These are phyloP conservation scores for Drosophila lacertosa DNA, from an alignment of 1,140 invertebrate species.

Conservation along the genomic window DNA sequence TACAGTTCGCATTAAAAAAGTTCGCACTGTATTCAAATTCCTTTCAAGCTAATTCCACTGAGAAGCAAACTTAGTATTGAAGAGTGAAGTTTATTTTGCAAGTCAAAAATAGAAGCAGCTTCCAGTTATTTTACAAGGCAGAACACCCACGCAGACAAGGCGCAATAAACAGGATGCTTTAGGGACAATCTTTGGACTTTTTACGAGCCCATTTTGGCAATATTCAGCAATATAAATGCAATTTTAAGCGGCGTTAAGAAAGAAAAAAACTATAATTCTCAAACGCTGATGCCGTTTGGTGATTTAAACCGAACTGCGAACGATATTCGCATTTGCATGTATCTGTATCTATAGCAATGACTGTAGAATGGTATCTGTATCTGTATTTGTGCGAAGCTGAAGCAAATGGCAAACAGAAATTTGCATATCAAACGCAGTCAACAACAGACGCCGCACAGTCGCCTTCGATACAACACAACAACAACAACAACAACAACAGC, in stretches of 20 bases:
- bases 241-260: conserved; percentile 9
- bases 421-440: conserved; percentile 77
- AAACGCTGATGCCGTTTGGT: conserved; percentile 22
- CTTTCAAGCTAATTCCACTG: too few relatives aligned
- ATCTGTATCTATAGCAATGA: conserved; percentile 5
- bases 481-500: conserved; percentile 22
- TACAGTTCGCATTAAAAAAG: too few relatives aligned
- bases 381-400: conserved; percentile 30
- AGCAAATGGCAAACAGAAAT: conserved; percentile 58
- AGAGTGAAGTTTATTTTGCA: too few relatives aligned
- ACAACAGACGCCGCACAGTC: conserved; percentile 75
- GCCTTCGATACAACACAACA: conserved; percentile 53
- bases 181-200: neutral
- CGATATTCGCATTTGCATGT: conserved; percentile 36
- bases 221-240: conserved; percentile 16
- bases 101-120: neutral
- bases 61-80: too few relatives aligned
- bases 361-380: conserved; percentile 1
- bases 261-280: conserved; percentile 38
- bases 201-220: conserved; percentile 1
- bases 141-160: neutral
- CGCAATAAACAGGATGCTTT: conserved; percentile 15
- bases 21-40: too few relatives aligned
- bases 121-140: neutral
- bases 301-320: conserved; percentile 20